These are phyloP conservation scores for Xenopus borealis DNA, from an alignment of 2,113 vertebrate genomes.

Conservation along the genomic window DNA sequence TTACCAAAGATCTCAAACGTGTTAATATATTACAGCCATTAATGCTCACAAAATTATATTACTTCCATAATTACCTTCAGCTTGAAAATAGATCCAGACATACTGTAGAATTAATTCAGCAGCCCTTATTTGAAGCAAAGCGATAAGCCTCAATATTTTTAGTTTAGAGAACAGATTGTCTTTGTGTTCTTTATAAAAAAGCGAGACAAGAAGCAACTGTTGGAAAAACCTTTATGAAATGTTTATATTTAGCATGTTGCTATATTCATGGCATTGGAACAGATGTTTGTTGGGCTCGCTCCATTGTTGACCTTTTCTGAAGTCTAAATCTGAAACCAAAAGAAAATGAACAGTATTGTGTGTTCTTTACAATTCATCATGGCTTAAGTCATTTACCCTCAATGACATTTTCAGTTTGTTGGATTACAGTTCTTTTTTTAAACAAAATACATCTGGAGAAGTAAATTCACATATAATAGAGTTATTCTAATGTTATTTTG, in stretches of 20 bases:
- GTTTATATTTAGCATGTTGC: constrained; percentile 46
- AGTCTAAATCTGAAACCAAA: background rate
- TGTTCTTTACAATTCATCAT: constrained; percentile 10
- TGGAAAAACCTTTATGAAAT: constrained; percentile 37
- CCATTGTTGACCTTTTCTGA: constrained; percentile 22
- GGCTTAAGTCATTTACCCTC: constrained; percentile 16
- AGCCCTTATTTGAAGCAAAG: too few species aligned
- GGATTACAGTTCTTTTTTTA: background rate
- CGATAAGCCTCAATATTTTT: too few species aligned
- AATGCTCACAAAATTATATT: too few species aligned
- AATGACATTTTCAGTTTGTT: constrained; percentile 27
- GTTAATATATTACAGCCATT: too few species aligned
- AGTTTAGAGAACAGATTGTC: too few species aligned
- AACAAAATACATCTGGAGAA: constrained; percentile 20
- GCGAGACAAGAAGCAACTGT: constrained; percentile 29
- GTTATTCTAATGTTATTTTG: constrained; percentile 53
- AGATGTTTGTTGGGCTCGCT: constrained; percentile 16
- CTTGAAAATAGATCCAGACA: too few species aligned
- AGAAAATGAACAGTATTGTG: background rate
- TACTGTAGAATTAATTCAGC: too few species aligned
- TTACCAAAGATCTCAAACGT: too few species aligned
- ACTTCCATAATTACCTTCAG: too few species aligned
- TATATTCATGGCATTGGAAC: constrained; percentile 24
- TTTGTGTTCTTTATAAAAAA: constrained; percentile 3
- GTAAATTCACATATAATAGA: constrained; percentile 47